These are phyloP conservation scores for Panthera tigris DNA, from an alignment of 2,113 vertebrate species.

Conservation along the genomic window DNA sequence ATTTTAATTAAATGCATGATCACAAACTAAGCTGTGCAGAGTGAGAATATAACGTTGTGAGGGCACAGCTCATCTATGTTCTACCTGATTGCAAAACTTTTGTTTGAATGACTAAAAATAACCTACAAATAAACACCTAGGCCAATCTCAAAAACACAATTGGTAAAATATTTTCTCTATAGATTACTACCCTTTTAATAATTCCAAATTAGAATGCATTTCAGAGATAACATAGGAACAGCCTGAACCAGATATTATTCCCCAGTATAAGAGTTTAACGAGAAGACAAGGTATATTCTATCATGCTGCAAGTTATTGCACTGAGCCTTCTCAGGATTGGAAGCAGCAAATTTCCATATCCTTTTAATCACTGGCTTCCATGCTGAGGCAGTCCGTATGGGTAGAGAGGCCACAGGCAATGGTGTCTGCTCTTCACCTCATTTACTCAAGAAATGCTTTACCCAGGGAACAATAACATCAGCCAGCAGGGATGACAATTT, in stretches of 20 bases:
- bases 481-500: slow-evolving; percentile 19
- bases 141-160: not conserved
- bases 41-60: not conserved
- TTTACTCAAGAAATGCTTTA: slow-evolving; percentile 46
- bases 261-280: not conserved
- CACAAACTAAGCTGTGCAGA: slow-evolving; percentile 40
- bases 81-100: slow-evolving; percentile 3
- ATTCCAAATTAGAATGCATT: not conserved
- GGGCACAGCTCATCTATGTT: not conserved
- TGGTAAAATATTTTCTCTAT: not conserved
- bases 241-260: not conserved
- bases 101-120: slow-evolving; percentile 41
- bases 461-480: not conserved
- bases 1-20: slow-evolving; percentile 68
- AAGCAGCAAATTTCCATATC: not conserved
- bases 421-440: slow-evolving; percentile 25
- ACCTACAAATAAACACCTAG: not conserved
- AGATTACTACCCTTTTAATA: not conserved
- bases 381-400: not conserved
- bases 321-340: not conserved
- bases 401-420: slow-evolving; percentile 21
- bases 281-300: not conserved
- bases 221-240: not conserved
- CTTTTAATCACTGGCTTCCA: slow-evolving; percentile 41
- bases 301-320: not conserved